Evolutionary conservation across 2,113 vertebrate species (phyloP).

Genomic region (Pao palembangensis): DNA sequence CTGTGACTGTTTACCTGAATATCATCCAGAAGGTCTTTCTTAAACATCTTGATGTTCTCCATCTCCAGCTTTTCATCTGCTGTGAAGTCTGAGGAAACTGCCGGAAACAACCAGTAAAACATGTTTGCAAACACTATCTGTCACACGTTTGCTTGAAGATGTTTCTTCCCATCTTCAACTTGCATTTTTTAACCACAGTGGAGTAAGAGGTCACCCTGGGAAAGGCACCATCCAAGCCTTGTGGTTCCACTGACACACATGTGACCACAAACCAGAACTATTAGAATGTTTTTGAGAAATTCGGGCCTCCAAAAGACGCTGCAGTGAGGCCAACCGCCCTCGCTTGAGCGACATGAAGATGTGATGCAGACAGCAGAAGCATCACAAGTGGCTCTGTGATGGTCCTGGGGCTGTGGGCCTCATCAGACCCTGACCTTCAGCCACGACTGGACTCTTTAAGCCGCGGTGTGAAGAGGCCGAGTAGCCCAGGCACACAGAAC

Average conservation of each 20-base stretch:
- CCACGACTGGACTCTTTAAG: no score
- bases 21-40: conserved; percentile 83
- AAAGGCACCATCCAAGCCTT: background rate
- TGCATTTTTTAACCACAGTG: background rate
- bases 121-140: no score
- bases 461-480: no score
- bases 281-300: conserved; percentile 1
- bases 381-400: no score
- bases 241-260: conserved; percentile 24
- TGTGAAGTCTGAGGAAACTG: conserved; percentile 78
- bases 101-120: no score
- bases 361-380: no score
- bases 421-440: no score
- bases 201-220: background rate
- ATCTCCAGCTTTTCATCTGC: conserved; percentile 81
- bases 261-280: background rate
- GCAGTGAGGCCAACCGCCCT: no score
- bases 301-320: background rate
- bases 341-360: no score
- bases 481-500: no score
- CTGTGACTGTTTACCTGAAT: conserved; percentile 75
- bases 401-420: no score
- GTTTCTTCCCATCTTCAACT: background rate
- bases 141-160: background rate
- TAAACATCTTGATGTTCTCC: conserved; percentile 80